Evolutionary conservation across 2,113 vertebrate genomes (phyloP).

Genomic region (Meles meles): DNA sequence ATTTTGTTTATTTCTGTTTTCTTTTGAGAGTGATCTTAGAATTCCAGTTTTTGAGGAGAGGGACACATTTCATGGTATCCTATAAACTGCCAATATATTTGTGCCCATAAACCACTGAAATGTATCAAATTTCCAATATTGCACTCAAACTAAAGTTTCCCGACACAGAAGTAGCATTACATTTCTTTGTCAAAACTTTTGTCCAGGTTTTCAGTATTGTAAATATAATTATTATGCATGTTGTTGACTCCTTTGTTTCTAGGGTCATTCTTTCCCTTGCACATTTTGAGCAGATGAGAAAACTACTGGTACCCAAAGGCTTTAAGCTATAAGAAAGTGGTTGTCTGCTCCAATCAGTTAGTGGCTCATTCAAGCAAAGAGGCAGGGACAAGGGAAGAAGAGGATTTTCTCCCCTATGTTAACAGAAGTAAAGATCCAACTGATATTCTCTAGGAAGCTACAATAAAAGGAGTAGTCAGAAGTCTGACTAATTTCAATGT

Average conservation of each 20-base stretch:
- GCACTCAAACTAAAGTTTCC: neutral
- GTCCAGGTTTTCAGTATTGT: neutral
- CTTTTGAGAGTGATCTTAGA: neutral
- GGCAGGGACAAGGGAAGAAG: neutral
- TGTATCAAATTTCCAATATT: neutral
- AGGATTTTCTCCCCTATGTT: neutral
- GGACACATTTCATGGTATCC: neutral
- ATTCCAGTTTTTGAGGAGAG: neutral
- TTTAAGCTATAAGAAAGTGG: neutral
- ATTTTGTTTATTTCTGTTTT: neutral
- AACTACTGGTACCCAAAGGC: neutral
- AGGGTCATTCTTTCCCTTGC: neutral
- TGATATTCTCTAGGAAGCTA: neutral
- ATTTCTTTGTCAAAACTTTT: neutral
- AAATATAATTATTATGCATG: neutral
- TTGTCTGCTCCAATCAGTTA: neutral
- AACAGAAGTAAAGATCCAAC: neutral
- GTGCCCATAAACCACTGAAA: neutral
- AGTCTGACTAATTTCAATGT: neutral
- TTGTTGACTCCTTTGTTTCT: neutral
- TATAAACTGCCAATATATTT: neutral
- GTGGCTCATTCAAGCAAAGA: neutral
- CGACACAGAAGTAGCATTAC: neutral
- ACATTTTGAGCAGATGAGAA: neutral
- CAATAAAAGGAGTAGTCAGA: neutral